A percentile compares a stretch with the other conserved stretches of the same genome.
These are phyloP conservation scores for Ptychadena robeensis DNA, from an alignment of 2,797 vertebrate species.

Conservation along the genomic window DNA sequence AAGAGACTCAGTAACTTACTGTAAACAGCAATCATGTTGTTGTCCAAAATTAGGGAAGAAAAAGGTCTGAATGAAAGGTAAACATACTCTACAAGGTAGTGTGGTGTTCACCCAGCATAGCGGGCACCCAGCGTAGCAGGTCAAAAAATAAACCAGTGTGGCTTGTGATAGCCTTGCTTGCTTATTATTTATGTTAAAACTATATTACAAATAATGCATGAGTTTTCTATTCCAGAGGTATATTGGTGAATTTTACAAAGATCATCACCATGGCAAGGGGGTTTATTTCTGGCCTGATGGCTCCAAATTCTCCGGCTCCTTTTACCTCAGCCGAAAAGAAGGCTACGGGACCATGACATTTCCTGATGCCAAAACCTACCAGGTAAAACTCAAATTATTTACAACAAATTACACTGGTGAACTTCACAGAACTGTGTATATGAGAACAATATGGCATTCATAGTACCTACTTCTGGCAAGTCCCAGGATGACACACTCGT, in stretches of 20 bases:
- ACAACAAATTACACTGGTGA: not conserved
- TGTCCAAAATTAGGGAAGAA: too few relatives aligned
- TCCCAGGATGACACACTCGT: too few relatives aligned
- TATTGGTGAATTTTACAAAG: conserved; percentile 82
- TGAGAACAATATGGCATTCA: too few relatives aligned
- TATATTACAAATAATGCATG: not conserved
- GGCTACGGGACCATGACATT: conserved; percentile 81
- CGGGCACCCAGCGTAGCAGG: too few relatives aligned
- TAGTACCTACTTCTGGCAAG: too few relatives aligned
- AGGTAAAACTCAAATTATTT: conserved; percentile 71
- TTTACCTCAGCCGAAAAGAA: conserved; percentile 86
- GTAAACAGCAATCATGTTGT: too few relatives aligned
- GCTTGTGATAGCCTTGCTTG: not conserved
- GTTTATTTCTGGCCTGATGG: conserved; percentile 82
- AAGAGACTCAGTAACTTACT: too few relatives aligned
- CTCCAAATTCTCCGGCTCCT: conserved; percentile 81
- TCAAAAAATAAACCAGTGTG: too few relatives aligned
- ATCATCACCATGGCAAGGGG: conserved; percentile 82
- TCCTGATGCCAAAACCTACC: conserved; percentile 76
- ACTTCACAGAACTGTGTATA: not conserved
- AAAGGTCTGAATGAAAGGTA: too few relatives aligned
- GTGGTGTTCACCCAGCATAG: too few relatives aligned
- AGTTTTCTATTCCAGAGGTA: conserved; percentile 74
- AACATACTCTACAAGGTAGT: too few relatives aligned
- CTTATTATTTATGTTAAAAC: not conserved